Percentiles rank a stretch among this genome's conserved stretches.
Evolutionary conservation across 2,113 vertebrate genomes (phyloP).

Genomic region (Amphiprion percula): DNA sequence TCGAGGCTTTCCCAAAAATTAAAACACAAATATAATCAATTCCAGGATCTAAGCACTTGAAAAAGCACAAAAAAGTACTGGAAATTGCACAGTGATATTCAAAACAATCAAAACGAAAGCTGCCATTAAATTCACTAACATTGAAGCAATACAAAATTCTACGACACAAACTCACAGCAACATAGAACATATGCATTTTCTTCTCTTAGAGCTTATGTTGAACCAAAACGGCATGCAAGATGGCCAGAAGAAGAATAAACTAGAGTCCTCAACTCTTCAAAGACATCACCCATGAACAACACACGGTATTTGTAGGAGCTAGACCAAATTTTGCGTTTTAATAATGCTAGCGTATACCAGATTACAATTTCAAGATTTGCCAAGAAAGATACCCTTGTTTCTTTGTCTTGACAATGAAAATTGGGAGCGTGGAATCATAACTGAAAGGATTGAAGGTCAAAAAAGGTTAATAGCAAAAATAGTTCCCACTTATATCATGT

Average conservation of each 20-base stretch:
- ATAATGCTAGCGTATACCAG: not conserved
- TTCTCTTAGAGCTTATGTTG: no score
- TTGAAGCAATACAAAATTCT: not conserved
- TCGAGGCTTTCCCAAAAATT: not conserved
- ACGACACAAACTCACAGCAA: no score
- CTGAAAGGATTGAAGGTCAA: no score
- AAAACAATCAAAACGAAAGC: not conserved
- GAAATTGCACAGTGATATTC: slow-evolving; percentile 6
- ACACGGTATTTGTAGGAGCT: not conserved
- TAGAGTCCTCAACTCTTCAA: not conserved
- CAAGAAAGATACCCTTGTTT: slow-evolving; percentile 20
- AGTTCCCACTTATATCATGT: no score
- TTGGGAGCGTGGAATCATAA: no score
- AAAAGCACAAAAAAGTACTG: not conserved
- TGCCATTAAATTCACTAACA: not conserved
- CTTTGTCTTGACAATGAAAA: not conserved
- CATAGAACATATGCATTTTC: not conserved
- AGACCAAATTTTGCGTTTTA: not conserved
- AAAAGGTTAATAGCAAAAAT: no score
- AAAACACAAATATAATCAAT: not conserved
- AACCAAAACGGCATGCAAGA: not conserved
- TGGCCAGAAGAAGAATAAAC: not conserved
- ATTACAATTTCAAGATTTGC: slow-evolving; percentile 4
- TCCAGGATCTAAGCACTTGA: not conserved
- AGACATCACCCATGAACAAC: not conserved